Evolutionary conservation across 2,888 invertebrate species (phyloP).

Genomic region (Ennomos quercinarius): DNA sequence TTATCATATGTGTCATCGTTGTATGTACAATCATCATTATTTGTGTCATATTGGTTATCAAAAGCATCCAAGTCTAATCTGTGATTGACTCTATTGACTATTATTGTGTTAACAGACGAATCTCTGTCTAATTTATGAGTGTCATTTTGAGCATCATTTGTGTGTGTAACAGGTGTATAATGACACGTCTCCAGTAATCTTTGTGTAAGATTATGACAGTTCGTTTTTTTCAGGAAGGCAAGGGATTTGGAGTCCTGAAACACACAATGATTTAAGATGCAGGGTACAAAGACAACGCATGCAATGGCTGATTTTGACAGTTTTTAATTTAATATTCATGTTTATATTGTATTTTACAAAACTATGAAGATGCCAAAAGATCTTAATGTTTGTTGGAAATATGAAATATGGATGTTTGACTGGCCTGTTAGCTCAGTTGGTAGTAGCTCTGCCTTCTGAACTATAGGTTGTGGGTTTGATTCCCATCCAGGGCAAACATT

Average conservation of each 20-base stretch:
- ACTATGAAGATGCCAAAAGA: too few species aligned
- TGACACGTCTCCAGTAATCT: constrained; percentile 4
- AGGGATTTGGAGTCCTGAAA: constrained; percentile 39
- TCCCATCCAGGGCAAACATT: too few species aligned
- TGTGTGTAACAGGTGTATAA: constrained; percentile 6
- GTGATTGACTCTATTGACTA: constrained; percentile 12
- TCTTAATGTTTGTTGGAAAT: too few species aligned
- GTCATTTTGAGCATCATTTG: not conserved
- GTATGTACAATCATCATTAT: not conserved
- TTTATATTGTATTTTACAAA: too few species aligned
- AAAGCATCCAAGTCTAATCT: constrained; percentile 14
- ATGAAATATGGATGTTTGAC: too few species aligned
- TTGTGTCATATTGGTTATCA: constrained; percentile 9
- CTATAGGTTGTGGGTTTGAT: too few species aligned
- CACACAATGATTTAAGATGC: not conserved
- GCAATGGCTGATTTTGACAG: too few species aligned
- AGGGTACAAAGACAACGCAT: too few species aligned
- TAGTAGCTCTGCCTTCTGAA: too few species aligned
- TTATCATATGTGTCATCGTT: constrained; percentile 1
- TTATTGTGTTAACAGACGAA: not conserved
- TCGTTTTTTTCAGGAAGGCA: not conserved
- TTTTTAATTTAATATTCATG: too few species aligned
- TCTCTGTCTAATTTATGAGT: constrained; percentile 1
- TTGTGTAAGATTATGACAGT: constrained; percentile 26
- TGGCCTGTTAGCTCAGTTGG: too few species aligned